These are phyloP conservation scores for Eupithecia subfuscata DNA, from an alignment of 2,888 invertebrate species.

Conservation along the genomic window DNA sequence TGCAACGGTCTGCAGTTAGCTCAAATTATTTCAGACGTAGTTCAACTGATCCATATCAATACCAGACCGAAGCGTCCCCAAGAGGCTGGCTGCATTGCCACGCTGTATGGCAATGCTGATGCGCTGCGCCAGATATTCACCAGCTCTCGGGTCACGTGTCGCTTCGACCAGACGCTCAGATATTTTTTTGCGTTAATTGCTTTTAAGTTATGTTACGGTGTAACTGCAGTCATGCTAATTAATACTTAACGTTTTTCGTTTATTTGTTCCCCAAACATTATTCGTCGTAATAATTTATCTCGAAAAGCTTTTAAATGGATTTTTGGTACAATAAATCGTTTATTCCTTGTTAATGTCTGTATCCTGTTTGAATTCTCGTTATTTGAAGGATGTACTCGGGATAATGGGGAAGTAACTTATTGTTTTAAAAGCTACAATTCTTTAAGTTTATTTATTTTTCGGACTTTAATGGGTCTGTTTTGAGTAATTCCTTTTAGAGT, in stretches of 20 bases:
- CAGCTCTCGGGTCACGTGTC: no score
- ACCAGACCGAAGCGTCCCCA: no score
- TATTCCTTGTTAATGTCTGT: constrained; percentile 50
- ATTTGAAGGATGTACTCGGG: constrained; percentile 43
- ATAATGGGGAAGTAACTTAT: constrained; percentile 35
- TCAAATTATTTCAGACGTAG: no score
- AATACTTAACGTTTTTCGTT: constrained; percentile 58
- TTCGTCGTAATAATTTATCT: constrained; percentile 63
- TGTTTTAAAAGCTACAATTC: constrained; percentile 19
- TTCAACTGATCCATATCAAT: no score
- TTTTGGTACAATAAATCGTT: constrained; percentile 64
- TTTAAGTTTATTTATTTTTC: constrained; percentile 9
- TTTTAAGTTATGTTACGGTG: constrained; percentile 47
- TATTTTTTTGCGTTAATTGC: background rate
- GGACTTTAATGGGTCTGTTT: background rate
- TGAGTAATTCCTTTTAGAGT: constrained; percentile 4
- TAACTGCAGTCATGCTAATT: constrained; percentile 52
- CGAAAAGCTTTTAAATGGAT: constrained; percentile 67
- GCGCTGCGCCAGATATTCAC: no score
- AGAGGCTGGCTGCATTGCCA: no score
- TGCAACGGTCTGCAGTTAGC: no score
- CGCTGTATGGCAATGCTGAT: no score
- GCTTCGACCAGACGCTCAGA: no score
- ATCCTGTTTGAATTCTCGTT: constrained; percentile 52
- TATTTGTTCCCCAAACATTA: constrained; percentile 62